phyloP scores from a whole-genome alignment of 1,140 invertebrate species.

The Trachymyrmex cornetzi region DNA sequence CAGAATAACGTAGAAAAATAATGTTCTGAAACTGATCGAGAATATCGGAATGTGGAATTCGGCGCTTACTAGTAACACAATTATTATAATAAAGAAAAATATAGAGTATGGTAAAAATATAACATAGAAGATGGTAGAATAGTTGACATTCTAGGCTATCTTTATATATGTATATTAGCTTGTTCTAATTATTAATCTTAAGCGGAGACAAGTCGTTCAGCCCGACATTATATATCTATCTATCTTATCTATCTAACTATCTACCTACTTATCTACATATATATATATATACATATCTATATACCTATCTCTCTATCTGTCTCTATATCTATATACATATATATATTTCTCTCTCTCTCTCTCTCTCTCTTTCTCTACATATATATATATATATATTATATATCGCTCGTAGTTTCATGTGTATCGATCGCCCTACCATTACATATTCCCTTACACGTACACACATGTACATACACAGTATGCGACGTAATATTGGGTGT shows the following conservation, averaged over 20 bases:
- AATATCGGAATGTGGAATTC: conserved; percentile 34
- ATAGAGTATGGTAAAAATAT: background rate
- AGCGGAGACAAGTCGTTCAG: conserved; percentile 44
- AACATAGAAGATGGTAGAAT: conserved; percentile 47
- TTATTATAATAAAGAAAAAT: background rate
- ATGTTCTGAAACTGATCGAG: conserved; percentile 15
- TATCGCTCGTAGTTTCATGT: conserved; percentile 66
- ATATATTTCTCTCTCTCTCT: conserved; percentile 21
- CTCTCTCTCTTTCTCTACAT: background rate
- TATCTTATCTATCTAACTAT: conserved; percentile 28
- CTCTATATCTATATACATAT: background rate
- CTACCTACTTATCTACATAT: background rate
- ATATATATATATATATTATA: conserved; percentile 37
- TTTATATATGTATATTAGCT: conserved; percentile 45
- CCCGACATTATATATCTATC: conserved; percentile 38
- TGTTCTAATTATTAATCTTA: conserved; percentile 58
- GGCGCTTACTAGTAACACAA: conserved; percentile 18
- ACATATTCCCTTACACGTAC: conserved; percentile 32
- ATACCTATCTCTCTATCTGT: background rate
- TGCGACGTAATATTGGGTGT: conserved; percentile 39
- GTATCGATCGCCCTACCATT: conserved; percentile 59
- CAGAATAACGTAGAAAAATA: background rate
- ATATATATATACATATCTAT: too few relatives aligned
- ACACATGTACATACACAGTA: conserved; percentile 13
- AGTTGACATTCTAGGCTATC: conserved; percentile 42